phyloP scores from a whole-genome alignment of 2,888 invertebrate genomes.

The Nymphalis urticae region DNA sequence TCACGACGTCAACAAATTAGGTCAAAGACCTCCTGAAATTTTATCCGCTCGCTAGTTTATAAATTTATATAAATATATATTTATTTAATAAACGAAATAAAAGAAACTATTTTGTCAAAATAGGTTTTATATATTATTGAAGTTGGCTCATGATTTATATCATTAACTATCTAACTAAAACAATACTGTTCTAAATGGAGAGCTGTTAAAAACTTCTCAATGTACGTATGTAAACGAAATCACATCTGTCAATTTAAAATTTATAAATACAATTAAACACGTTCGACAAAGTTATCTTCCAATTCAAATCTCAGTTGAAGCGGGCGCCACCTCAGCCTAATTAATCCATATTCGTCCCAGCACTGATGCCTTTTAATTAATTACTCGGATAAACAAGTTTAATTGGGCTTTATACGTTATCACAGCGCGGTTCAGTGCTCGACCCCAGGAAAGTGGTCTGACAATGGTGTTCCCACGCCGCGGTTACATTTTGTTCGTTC shows the following conservation, averaged over 20 bases:
- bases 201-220: background rate
- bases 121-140: background rate
- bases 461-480: constrained; percentile 60
- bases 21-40: constrained; percentile 29
- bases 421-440: constrained; percentile 52
- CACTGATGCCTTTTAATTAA: constrained; percentile 59
- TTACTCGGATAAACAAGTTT: constrained; percentile 71
- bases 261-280: constrained; percentile 1
- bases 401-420: constrained; percentile 70
- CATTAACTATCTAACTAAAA: background rate
- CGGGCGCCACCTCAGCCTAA: constrained; percentile 21
- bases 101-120: background rate
- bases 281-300: constrained; percentile 6
- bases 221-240: background rate
- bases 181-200: background rate
- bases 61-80: too few species aligned
- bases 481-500: constrained; percentile 60
- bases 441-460: constrained; percentile 54
- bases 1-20: constrained; percentile 23
- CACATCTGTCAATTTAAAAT: background rate
- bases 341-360: constrained; percentile 32
- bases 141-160: background rate
- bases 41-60: constrained; percentile 2
- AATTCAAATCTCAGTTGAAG: constrained; percentile 1
- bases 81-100: background rate